Evolutionary conservation across 2,888 invertebrate species (phyloP).

Genomic region (Xestia rhomboidea): DNA sequence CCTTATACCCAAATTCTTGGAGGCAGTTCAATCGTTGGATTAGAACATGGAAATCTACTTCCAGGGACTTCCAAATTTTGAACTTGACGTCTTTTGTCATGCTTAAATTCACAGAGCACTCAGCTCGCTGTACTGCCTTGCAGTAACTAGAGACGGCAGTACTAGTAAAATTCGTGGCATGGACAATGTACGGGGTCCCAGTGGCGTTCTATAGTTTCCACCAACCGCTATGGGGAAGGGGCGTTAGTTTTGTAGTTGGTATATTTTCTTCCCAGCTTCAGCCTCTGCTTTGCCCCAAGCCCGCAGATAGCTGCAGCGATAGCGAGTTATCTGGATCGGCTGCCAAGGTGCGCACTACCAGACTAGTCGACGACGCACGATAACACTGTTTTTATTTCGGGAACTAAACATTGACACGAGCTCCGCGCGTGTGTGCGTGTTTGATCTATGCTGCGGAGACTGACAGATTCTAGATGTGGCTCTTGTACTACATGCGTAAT

Average conservation of each 20-base stretch:
- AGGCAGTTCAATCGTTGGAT: no score
- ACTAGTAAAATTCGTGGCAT: background rate
- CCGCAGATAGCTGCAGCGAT: constrained; percentile 68
- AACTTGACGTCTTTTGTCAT: background rate
- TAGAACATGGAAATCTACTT: no score
- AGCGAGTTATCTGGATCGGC: constrained; percentile 79
- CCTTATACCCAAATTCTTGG: background rate
- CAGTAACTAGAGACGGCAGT: background rate
- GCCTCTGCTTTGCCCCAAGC: constrained; percentile 46
- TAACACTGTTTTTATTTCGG: constrained; percentile 75
- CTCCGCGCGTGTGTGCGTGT: constrained; percentile 39
- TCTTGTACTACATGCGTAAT: background rate
- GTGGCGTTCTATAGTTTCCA: background rate
- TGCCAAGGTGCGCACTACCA: constrained; percentile 85
- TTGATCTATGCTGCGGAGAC: constrained; percentile 7
- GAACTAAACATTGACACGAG: constrained; percentile 64
- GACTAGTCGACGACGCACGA: constrained; percentile 85
- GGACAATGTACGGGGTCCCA: no score
- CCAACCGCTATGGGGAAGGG: background rate
- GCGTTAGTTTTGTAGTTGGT: background rate
- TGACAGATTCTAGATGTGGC: background rate
- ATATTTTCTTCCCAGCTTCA: background rate
- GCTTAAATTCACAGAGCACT: background rate
- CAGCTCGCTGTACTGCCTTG: background rate
- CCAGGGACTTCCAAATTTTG: no score